Conservation (phyloP, 2,113 vertebrate species). For the Gasterosteus nipponicus region DNA sequence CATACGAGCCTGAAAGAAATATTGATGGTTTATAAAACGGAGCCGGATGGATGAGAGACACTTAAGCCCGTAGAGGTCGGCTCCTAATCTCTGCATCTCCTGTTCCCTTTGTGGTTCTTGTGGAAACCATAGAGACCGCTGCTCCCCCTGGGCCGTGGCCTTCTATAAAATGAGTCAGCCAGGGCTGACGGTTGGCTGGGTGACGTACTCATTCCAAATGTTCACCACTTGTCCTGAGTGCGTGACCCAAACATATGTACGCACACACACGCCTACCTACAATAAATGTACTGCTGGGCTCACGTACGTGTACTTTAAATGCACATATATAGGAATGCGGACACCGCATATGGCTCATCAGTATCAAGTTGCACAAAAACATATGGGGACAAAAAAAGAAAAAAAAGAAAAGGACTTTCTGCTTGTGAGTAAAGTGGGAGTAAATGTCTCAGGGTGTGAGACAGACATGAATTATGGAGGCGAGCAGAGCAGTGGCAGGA, state of each 20-base stretch:
- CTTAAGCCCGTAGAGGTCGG: constrained; percentile 51
- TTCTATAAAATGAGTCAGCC: constrained; percentile 74
- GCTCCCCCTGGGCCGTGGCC: constrained; percentile 71
- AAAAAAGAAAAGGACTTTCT: neutral
- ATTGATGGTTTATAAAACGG: constrained; percentile 52
- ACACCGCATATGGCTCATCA: neutral
- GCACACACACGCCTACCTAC: constrained; percentile 19
- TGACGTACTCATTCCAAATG: constrained; percentile 70
- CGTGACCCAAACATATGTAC: constrained; percentile 26
- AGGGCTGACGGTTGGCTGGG: constrained; percentile 58
- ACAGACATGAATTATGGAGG: constrained; percentile 71
- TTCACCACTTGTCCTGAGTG: constrained; percentile 54
- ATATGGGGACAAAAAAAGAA: constrained; percentile 42
- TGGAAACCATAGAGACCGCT: constrained; percentile 79
- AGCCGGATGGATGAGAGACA: constrained; percentile 43
- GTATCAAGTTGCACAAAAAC: constrained; percentile 24
- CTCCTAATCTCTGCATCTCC: constrained; percentile 69
- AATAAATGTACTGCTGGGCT: neutral
- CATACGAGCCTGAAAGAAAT: constrained; percentile 15
- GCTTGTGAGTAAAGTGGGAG: constrained; percentile 29
- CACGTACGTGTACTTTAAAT: constrained; percentile 1
- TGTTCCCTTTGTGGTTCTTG: constrained; percentile 51
- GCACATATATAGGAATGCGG: constrained; percentile 13
- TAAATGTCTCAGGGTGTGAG: constrained; percentile 54
- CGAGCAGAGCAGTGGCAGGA: constrained; percentile 66